Conservation (phyloP, 2,888 invertebrate genomes). For the Tolmerus cingulatus region DNA sequence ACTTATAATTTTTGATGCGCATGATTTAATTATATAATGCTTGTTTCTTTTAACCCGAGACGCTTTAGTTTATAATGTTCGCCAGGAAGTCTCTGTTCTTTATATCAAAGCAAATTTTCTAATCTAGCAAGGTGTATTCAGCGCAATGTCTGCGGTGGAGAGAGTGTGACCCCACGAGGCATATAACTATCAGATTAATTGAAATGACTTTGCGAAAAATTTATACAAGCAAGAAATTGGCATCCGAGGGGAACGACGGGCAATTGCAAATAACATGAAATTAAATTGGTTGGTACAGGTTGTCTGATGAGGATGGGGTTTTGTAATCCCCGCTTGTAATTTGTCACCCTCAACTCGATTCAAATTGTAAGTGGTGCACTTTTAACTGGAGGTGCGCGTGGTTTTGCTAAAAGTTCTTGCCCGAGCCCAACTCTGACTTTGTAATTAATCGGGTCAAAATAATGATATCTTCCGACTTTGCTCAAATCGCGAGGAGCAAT, state of each 20-base stretch:
- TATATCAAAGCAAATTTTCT: neutral
- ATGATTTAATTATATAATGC: neutral
- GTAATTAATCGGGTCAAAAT: slow-evolving; percentile 27
- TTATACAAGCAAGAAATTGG: neutral
- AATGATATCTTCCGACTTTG: slow-evolving; percentile 21
- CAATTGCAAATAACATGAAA: neutral
- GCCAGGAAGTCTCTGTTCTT: neutral
- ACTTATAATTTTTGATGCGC: neutral
- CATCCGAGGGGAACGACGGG: neutral
- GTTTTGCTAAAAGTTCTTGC: neutral
- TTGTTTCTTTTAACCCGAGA: neutral
- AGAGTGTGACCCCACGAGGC: neutral
- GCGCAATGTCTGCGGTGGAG: neutral
- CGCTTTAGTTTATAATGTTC: neutral
- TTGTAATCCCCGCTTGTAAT: neutral
- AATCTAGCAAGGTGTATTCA: neutral
- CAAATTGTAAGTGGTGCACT: neutral
- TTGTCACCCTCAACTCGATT: neutral
- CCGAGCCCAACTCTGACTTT: neutral
- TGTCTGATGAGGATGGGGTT: slow-evolving; percentile 14
- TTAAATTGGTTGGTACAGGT: neutral
- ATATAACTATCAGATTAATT: neutral
- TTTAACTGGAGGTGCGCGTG: neutral
- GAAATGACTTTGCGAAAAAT: slow-evolving; percentile 22
- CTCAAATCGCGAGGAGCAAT: neutral